Conservation (phyloP, 2,888 invertebrate genomes). For the Heliconius cydno region DNA sequence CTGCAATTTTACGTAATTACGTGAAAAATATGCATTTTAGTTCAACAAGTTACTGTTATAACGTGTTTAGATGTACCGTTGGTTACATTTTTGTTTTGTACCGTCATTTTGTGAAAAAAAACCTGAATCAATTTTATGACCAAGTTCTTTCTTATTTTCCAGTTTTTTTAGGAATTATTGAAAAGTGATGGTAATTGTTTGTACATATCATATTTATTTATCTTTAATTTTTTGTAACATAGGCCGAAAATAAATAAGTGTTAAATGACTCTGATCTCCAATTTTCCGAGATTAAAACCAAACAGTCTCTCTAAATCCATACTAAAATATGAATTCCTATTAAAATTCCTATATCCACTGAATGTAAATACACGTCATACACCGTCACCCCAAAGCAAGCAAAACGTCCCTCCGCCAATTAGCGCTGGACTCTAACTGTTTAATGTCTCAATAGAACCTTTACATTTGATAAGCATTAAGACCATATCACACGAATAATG, state of each 20-base stretch:
- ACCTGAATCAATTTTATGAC: not conserved
- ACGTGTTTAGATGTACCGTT: not conserved
- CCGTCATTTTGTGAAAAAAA: not conserved
- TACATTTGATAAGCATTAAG: conserved; percentile 54
- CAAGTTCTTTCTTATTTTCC: not conserved
- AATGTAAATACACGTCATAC: conserved; percentile 68
- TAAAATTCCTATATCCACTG: conserved; percentile 72
- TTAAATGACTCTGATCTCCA: not conserved
- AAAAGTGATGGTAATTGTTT: too few relatives aligned
- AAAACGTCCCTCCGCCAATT: conserved; percentile 78
- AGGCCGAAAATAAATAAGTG: too few relatives aligned
- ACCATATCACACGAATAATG: conserved; percentile 56
- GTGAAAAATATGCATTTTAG: conserved; percentile 18
- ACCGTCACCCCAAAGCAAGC: conserved; percentile 77
- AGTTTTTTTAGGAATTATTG: not conserved
- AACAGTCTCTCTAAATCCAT: not conserved
- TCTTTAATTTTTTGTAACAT: too few relatives aligned
- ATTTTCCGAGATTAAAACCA: not conserved
- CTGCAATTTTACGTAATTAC: conserved; percentile 19
- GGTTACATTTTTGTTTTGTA: not conserved
- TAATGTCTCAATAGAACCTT: conserved; percentile 69
- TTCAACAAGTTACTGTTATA: not conserved
- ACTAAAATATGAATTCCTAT: not conserved
- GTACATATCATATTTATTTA: too few relatives aligned
- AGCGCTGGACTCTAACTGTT: conserved; percentile 67